Evolutionary conservation across 2,888 invertebrate species (phyloP), one percentile per base, ranked within the genome.

Genomic region (Allophyes oxyacanthae): DNA sequence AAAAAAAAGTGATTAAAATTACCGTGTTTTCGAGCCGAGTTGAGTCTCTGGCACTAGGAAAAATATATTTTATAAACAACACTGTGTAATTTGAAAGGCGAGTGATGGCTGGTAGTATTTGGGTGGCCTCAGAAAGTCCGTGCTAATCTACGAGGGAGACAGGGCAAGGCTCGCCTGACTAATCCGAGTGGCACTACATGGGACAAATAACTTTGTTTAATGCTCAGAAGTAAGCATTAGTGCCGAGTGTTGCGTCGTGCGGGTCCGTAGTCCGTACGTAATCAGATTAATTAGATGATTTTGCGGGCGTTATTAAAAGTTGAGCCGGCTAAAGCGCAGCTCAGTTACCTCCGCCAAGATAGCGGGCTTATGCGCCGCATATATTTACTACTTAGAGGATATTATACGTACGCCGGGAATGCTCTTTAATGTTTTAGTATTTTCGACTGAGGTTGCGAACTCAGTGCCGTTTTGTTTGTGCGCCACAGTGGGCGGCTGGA

Each of bases 401-500:
- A 91, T 92, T 89, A 90, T 92, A 91, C 89, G 87, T 90, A 85
- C 84, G 84, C 88, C 79, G 79, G 79, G 87, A 91, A 89, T 87
- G 88, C 89, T 90, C 90, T 93, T 93, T 91, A 92, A 92, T 92
- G 92, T 92, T 93, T 93, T 89, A 91, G 91, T 90, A 92, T 92
- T 92, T 92, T 91, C 89, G 91, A 92, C 92, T 91, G 91, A 91
- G 91, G 91, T 92, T 92, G 92, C 88, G 87, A 93, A 91, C 91
- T 92, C 89, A 64, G 85, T 84, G 82, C 89, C 86, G 91, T 92
- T 92, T 90, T 92, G 92, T 92, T 92, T 92, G 91, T 88, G 85
- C 87, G 84, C 91, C 89, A 90, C 90, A 86, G 91, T 92, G 92
- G 93, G 91, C 90, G 89, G 86, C 90, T 84, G 86, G 87, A 92